Conservation (phyloP, 2,113 vertebrate genomes). For the Parotia lawesii region DNA sequence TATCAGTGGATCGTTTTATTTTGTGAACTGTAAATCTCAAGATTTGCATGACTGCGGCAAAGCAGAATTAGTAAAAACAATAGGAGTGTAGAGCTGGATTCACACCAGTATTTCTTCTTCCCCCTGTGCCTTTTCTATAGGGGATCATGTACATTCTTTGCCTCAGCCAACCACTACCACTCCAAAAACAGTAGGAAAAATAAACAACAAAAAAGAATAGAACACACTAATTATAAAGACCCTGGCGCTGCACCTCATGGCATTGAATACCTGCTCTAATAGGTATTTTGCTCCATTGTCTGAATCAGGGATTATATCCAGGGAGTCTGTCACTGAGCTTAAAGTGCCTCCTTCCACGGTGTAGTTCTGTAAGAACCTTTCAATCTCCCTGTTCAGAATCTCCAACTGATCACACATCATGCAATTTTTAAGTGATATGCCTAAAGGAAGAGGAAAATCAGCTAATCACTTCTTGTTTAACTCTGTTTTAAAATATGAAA, state of each 20-base stretch:
- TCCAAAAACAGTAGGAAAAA: background rate
- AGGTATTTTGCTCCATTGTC: background rate
- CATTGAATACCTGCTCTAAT: background rate
- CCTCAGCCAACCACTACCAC: background rate
- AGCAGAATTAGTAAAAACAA: background rate
- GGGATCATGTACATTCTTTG: background rate
- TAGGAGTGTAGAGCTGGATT: background rate
- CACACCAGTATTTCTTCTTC: background rate
- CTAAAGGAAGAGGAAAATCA: slow-evolving; percentile 28
- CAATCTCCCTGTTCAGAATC: slow-evolving; percentile 29
- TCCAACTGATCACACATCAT: slow-evolving; percentile 19
- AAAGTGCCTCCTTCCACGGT: background rate
- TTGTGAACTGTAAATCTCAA: background rate
- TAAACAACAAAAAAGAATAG: background rate
- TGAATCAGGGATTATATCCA: background rate
- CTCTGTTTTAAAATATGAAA: background rate
- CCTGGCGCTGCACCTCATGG: background rate
- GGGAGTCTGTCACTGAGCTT: background rate
- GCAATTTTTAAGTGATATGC: slow-evolving; percentile 5
- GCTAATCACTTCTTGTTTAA: background rate
- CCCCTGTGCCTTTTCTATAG: background rate
- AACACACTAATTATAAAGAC: background rate
- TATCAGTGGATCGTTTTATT: background rate
- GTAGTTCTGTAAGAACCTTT: background rate
- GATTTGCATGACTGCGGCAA: background rate